Percentiles rank a stretch among this genome's conserved stretches.
These are phyloP conservation scores for Lophius americanus DNA, from an alignment of 2,797 vertebrate genomes.

Conservation along the genomic window DNA sequence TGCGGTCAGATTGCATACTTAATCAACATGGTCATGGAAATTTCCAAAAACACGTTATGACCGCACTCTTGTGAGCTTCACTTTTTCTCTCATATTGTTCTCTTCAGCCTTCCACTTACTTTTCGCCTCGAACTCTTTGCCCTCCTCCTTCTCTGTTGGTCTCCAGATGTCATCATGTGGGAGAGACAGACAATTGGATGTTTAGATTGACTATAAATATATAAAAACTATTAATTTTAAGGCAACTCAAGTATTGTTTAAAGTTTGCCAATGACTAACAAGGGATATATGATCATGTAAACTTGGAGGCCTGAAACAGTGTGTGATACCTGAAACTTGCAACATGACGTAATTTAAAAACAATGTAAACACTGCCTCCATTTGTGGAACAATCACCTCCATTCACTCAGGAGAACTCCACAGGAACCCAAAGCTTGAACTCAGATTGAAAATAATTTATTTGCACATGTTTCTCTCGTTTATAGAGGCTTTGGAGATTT, in stretches of 20 bases:
- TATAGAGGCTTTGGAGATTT: too few relatives aligned
- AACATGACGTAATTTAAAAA: constrained; percentile 17
- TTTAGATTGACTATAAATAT: background rate
- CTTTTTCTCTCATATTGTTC: constrained; percentile 59
- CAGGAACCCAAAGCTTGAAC: constrained; percentile 40
- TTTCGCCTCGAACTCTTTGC: constrained; percentile 24
- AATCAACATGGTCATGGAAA: constrained; percentile 82
- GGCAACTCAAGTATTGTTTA: constrained; percentile 2
- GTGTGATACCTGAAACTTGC: background rate
- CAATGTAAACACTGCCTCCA: constrained; percentile 39
- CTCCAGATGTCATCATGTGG: background rate
- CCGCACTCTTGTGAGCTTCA: constrained; percentile 49
- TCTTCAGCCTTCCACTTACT: constrained; percentile 43
- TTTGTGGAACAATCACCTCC: constrained; percentile 43
- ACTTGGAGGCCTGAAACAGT: background rate
- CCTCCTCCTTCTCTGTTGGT: constrained; percentile 5
- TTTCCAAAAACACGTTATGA: constrained; percentile 76
- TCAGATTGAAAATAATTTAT: constrained; percentile 24
- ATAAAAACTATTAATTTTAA: constrained; percentile 2
- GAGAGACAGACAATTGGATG: background rate
- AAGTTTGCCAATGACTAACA: background rate
- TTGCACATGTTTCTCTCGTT: constrained; percentile 1
- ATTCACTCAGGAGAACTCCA: constrained; percentile 48
- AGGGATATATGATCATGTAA: background rate
- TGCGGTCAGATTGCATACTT: constrained; percentile 82